Evolutionary conservation across 2,888 invertebrate genomes (phyloP).

Genomic region (Pachymerium ferrugineum): DNA sequence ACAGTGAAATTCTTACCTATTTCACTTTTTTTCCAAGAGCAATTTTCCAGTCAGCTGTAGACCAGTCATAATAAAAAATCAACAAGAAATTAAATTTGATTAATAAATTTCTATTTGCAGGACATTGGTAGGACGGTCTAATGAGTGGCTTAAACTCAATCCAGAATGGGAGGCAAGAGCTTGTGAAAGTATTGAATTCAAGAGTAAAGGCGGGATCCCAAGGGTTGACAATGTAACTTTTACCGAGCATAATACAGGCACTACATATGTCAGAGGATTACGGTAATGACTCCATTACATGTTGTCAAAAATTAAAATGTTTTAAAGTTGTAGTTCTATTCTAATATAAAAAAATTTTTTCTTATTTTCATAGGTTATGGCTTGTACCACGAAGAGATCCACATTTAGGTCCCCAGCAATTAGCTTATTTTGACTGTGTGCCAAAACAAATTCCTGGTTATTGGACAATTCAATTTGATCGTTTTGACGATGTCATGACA

Average conservation of each 20-base stretch:
- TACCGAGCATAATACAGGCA: constrained; percentile 5
- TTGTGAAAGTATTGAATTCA: constrained; percentile 32
- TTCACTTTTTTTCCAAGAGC: neutral
- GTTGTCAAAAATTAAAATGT: too few relatives aligned
- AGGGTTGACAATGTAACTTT: constrained; percentile 29
- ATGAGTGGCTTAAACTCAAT: constrained; percentile 23
- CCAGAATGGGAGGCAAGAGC: constrained; percentile 30
- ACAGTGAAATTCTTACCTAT: neutral
- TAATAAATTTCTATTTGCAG: constrained; percentile 16
- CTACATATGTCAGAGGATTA: constrained; percentile 29
- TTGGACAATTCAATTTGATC: neutral
- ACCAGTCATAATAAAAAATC: too few relatives aligned
- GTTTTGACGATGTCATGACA: neutral
- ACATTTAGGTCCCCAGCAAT: neutral
- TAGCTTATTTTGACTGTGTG: neutral
- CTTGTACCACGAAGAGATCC: neutral
- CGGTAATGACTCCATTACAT: too few relatives aligned
- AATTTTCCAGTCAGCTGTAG: too few relatives aligned
- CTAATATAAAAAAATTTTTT: neutral
- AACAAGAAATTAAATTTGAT: neutral
- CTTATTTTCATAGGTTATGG: neutral
- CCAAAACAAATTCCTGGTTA: neutral
- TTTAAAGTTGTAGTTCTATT: too few relatives aligned
- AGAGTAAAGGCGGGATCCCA: constrained; percentile 23
- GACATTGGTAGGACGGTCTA: constrained; percentile 5